Percentiles rank a stretch among this genome's conserved stretches.
These are phyloP conservation scores for Cyanoramphus novaezelandiae DNA, from an alignment of 2,113 vertebrate species.

Conservation along the genomic window DNA sequence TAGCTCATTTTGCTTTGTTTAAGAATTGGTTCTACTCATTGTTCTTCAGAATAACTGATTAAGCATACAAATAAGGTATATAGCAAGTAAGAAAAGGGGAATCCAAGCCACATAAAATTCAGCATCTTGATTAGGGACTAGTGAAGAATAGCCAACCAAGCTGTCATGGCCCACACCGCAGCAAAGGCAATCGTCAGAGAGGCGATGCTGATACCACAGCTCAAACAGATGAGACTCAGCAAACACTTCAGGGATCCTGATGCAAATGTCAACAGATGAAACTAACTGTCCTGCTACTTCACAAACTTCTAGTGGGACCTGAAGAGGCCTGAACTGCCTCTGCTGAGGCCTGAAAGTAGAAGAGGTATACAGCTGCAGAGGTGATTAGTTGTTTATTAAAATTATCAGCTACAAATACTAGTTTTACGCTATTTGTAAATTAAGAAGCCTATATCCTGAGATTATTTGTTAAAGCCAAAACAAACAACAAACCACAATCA, in stretches of 20 bases:
- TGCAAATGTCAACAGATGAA: not conserved
- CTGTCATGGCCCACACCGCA: not conserved
- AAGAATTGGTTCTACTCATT: not conserved
- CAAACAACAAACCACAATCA: not conserved
- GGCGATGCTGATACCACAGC: fast-evolving
- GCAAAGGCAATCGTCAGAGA: not conserved
- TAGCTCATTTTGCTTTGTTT: not conserved
- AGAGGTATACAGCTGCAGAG: not conserved
- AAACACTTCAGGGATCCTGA: not conserved
- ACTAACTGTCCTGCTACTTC: not conserved
- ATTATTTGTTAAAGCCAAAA: not conserved
- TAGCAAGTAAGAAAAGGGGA: not conserved
- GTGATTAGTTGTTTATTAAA: not conserved
- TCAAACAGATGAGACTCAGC: not conserved
- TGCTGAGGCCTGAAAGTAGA: not conserved
- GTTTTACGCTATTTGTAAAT: not conserved
- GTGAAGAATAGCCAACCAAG: not conserved
- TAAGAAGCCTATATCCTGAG: not conserved
- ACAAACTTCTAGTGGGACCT: not conserved
- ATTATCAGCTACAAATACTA: not conserved
- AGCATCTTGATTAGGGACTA: not conserved
- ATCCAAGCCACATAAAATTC: not conserved
- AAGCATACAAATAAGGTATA: not conserved
- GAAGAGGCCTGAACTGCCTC: not conserved
- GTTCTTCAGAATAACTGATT: not conserved